Percentiles rank a stretch among this genome's conserved stretches.
These are phyloP conservation scores for Polydrusus pterygomalis DNA, from an alignment of 2,888 invertebrate genomes.

Conservation along the genomic window DNA sequence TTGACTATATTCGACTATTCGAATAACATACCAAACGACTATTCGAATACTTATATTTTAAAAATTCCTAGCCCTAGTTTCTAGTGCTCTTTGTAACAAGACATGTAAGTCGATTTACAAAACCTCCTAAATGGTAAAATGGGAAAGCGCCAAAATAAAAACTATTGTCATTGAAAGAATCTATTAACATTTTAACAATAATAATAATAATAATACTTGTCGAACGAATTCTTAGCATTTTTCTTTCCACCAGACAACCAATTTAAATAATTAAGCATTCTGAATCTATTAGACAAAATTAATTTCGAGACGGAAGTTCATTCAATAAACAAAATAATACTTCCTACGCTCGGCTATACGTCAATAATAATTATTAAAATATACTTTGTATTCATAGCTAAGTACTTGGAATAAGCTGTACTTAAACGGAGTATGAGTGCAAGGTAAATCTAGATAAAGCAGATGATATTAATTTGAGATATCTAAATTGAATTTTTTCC, in stretches of 20 bases:
- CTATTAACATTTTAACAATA: not conserved
- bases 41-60: too few species aligned
- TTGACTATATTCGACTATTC: too few species aligned
- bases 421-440: slow-evolving; percentile 1
- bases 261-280: slow-evolving; percentile 18
- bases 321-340: slow-evolving; percentile 22
- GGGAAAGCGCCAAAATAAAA: too few species aligned
- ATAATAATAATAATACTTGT: slow-evolving; percentile 1
- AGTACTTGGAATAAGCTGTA: slow-evolving; percentile 9
- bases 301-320: slow-evolving; percentile 23
- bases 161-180: too few species aligned
- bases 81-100: too few species aligned
- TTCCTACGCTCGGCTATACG: slow-evolving; percentile 25
- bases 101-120: too few species aligned
- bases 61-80: too few species aligned
- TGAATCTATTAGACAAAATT: slow-evolving; percentile 17
- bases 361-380: slow-evolving; percentile 3
- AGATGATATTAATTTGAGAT: slow-evolving; percentile 1
- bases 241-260: not conserved
- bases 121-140: too few species aligned
- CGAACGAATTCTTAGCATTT: not conserved
- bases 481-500: too few species aligned
- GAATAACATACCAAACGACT: too few species aligned
- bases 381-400: slow-evolving; percentile 18
- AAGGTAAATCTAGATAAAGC: slow-evolving; percentile 15